Base-by-base conservation (phyloP, 1,140 invertebrate species). In the Tigriopus japonicus region DNA sequence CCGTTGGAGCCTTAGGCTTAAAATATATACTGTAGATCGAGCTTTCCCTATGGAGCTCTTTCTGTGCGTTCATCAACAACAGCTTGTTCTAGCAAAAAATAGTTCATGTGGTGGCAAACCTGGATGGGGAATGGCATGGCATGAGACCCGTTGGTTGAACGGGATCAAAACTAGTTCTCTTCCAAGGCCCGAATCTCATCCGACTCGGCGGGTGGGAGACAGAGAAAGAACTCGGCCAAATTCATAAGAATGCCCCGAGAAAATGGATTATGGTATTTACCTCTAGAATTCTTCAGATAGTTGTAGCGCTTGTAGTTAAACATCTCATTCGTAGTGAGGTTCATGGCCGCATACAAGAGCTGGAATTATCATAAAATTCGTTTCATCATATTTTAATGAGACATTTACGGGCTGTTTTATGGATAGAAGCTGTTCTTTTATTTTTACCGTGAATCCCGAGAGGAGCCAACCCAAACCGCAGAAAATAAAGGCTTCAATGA, bases 321-420 rank as follows among this genome's bases (percentile, higher is more conserved):
- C 81, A 87, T 86, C 72, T 93, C 90, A 69, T 93, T 94, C 15
- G 88, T 92, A 9, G 89, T 94, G 14, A 93, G 71, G 73, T 92
- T 93, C 80, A 87, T 84, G 65, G 84, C 87, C 1, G 86, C 86
- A 69, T 88, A 85, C 9, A 87, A 71, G 40, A 88, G 79, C 85
- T 88, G 69, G 51, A 77, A 76, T 52, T 52, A 63, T 64, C 12
- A 14, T n/a, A n/a, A n/a, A n/a, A n/a, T n/a, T n/a, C n/a, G n/a
- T n/a, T n/a, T n/a, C n/a, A n/a, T n/a, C n/a, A n/a, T n/a, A n/a
- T n/a, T n/a, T n/a, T n/a, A n/a, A n/a, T n/a, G n/a, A n/a, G n/a
- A n/a, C n/a, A n/a, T n/a, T n/a, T n/a, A n/a, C n/a, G n/a, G n/a
- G n/a, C n/a, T n/a, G n/a, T n/a, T n/a, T n/a, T n/a, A n/a, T n/a